Evolutionary conservation across 2,888 invertebrate species (phyloP).

Genomic region (Caenorhabditis zanzibari): DNA sequence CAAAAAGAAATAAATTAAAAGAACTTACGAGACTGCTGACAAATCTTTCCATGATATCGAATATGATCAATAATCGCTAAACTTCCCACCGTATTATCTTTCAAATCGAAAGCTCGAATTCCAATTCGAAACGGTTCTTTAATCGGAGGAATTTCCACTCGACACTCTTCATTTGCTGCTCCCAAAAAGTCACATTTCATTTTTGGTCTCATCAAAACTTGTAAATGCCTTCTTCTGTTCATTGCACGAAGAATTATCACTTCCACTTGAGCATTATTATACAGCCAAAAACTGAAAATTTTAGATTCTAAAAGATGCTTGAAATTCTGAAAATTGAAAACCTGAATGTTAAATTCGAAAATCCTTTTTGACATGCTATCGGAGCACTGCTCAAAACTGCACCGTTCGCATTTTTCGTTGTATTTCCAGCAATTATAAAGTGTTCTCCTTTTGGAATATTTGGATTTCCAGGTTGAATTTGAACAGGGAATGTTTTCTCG

Average conservation of each 20-base stretch:
- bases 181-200: slow-evolving; percentile 79
- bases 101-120: slow-evolving; percentile 79
- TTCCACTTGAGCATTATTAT: slow-evolving; percentile 82
- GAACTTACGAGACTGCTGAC: slow-evolving; percentile 74
- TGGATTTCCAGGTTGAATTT: slow-evolving; percentile 79
- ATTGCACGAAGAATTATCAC: slow-evolving; percentile 77
- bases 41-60: slow-evolving; percentile 78
- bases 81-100: slow-evolving; percentile 77
- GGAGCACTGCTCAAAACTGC: slow-evolving; percentile 82
- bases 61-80: slow-evolving; percentile 79
- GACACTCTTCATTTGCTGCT: slow-evolving; percentile 67
- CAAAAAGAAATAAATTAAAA: background rate
- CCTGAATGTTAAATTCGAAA: slow-evolving; percentile 79
- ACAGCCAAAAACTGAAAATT: slow-evolving; percentile 81
- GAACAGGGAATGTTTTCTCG: slow-evolving; percentile 80
- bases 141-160: slow-evolving; percentile 74
- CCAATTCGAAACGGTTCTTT: slow-evolving; percentile 81
- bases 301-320: too few species aligned
- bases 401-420: slow-evolving; percentile 76
- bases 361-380: slow-evolving; percentile 81
- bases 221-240: slow-evolving; percentile 74
- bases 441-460: slow-evolving; percentile 71
- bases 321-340: too few species aligned
- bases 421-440: slow-evolving; percentile 81
- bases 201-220: slow-evolving; percentile 74